These are phyloP conservation scores for Pyrocephalus nanus DNA, from an alignment of 2,797 vertebrate genomes.

Conservation along the genomic window DNA sequence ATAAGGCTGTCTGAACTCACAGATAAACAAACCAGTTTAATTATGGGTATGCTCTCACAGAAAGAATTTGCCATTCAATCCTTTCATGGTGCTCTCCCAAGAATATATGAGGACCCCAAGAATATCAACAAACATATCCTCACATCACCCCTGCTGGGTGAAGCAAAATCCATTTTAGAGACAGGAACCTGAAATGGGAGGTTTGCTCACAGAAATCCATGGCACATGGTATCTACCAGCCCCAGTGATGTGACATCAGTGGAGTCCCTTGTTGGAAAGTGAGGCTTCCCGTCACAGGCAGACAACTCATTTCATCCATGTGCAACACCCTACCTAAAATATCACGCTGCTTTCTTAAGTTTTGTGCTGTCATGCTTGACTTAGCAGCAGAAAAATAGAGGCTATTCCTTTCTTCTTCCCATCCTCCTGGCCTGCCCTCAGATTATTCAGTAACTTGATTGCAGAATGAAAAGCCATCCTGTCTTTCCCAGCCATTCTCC, in stretches of 20 bases:
- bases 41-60: neutral
- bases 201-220: neutral
- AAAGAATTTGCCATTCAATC: neutral
- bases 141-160: neutral
- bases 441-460: neutral
- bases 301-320: neutral
- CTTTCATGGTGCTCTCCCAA: neutral
- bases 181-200: too few species aligned
- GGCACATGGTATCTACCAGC: neutral
- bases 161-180: neutral
- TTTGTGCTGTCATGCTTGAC: neutral
- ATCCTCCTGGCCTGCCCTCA: neutral
- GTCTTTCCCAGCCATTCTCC: neutral
- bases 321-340: neutral
- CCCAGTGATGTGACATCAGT: fast-evolving
- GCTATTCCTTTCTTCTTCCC: neutral
- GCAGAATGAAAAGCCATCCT: neutral
- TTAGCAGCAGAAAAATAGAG: neutral
- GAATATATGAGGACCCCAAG: neutral
- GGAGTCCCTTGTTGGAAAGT: neutral
- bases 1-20: neutral
- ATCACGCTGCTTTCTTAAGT: neutral
- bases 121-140: constrained; percentile 1
- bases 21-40: neutral
- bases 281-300: neutral